Percentiles rank a stretch among this genome's conserved stretches.
Evolutionary conservation across 2,888 invertebrate genomes (phyloP).

Genomic region (Xylocampa areola): DNA sequence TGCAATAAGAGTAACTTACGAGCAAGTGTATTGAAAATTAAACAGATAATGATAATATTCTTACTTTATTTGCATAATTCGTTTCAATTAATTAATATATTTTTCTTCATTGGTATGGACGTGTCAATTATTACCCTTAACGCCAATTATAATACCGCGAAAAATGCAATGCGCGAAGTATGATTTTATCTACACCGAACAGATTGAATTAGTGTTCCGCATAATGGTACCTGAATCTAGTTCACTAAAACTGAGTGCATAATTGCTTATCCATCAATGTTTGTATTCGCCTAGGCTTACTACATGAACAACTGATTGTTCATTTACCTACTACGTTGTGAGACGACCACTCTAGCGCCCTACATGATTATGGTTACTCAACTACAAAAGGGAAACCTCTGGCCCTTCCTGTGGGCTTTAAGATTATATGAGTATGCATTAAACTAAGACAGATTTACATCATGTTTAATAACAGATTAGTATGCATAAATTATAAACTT

Average conservation of each 20-base stretch:
- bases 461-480: neutral
- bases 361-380: slow-evolving; percentile 12
- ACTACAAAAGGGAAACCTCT: neutral
- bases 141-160: no score
- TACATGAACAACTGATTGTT: slow-evolving; percentile 14
- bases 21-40: no score
- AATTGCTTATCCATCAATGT: slow-evolving; percentile 9
- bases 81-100: no score
- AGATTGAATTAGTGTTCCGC: no score
- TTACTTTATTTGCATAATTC: no score
- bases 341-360: slow-evolving; percentile 18
- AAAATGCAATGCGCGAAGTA: no score
- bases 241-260: slow-evolving; percentile 2
- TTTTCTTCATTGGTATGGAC: no score
- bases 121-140: no score
- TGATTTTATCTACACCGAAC: neutral
- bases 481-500: neutral
- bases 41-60: no score
- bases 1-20: no score
- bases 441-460: slow-evolving; percentile 3
- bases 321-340: slow-evolving; percentile 35
- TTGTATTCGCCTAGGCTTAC: neutral
- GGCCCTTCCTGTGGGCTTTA: slow-evolving; percentile 1
- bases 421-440: slow-evolving; percentile 5
- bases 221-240: slow-evolving; percentile 1